phyloP scores from a whole-genome alignment of 2,888 invertebrate species.

The Ophonus ardosiacus region DNA sequence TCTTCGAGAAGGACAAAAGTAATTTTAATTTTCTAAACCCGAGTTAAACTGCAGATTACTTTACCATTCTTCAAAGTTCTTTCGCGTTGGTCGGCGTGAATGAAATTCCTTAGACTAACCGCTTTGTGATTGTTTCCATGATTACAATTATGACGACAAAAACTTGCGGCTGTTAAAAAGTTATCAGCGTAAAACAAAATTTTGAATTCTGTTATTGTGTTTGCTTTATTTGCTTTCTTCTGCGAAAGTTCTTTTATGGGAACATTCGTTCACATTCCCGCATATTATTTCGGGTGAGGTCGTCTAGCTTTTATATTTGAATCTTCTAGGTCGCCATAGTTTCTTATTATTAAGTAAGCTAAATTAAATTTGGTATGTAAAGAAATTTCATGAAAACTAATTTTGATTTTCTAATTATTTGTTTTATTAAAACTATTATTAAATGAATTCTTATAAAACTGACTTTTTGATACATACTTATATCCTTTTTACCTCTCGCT shows the following conservation, averaged over 20 bases:
- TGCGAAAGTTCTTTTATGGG: conserved; percentile 21
- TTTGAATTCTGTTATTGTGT: conserved; percentile 65
- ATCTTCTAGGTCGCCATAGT: not conserved
- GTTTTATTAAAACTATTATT: too few species aligned
- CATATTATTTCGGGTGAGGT: not conserved
- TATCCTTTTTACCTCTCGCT: too few species aligned
- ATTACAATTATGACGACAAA: conserved; percentile 67
- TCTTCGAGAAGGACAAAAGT: conserved; percentile 47
- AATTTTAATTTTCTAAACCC: conserved; percentile 65
- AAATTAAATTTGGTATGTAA: not conserved
- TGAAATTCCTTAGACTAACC: conserved; percentile 25
- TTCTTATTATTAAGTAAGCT: not conserved
- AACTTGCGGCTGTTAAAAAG: conserved; percentile 67
- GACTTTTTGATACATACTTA: too few species aligned
- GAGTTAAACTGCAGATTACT: conserved; percentile 64
- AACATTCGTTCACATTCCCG: not conserved
- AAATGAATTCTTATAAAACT: too few species aligned
- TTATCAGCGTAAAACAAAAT: conserved; percentile 66
- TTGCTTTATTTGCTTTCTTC: conserved; percentile 60
- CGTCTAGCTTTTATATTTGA: conserved; percentile 2
- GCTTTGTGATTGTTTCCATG: conserved; percentile 65
- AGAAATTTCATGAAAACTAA: not conserved
- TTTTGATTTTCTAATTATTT: too few species aligned
- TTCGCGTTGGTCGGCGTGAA: conserved; percentile 15
- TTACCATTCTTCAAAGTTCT: conserved; percentile 65